Conservation (phyloP, 2,888 invertebrate genomes). For the Thymelicus lineola region DNA sequence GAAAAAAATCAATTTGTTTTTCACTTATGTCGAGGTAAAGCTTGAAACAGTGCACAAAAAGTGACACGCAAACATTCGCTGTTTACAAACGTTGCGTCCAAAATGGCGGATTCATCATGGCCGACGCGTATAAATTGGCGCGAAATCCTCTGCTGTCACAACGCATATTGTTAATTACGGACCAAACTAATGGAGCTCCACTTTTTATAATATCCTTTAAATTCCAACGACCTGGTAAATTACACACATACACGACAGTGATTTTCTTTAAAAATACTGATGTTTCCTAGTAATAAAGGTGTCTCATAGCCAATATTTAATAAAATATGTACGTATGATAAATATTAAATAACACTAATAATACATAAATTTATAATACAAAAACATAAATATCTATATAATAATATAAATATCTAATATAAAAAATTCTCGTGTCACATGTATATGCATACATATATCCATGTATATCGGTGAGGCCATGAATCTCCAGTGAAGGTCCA, state of each 20-base stretch:
- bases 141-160: slow-evolving; percentile 51
- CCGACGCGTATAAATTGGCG: slow-evolving; percentile 49
- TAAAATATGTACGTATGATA: too few relatives aligned
- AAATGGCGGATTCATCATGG: slow-evolving; percentile 61
- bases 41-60: slow-evolving; percentile 42
- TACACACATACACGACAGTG: slow-evolving; percentile 7
- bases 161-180: slow-evolving; percentile 49
- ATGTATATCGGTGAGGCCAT: too few relatives aligned
- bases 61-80: slow-evolving; percentile 47
- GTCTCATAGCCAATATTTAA: too few relatives aligned
- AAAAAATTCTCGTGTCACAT: too few relatives aligned
- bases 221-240: background rate
- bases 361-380: too few relatives aligned
- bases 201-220: slow-evolving; percentile 26
- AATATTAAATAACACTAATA: too few relatives aligned
- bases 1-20: slow-evolving; percentile 31
- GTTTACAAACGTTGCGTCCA: slow-evolving; percentile 56
- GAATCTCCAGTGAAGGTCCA: too few relatives aligned
- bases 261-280: slow-evolving; percentile 25
- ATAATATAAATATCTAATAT: too few relatives aligned
- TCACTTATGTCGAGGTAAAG: slow-evolving; percentile 30
- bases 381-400: too few relatives aligned
- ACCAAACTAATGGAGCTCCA: slow-evolving; percentile 37
- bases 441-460: too few relatives aligned
- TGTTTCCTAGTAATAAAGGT: slow-evolving; percentile 13